Evolutionary conservation across 2,888 invertebrate genomes (phyloP).

Genomic region (Drosophila monieri): DNA sequence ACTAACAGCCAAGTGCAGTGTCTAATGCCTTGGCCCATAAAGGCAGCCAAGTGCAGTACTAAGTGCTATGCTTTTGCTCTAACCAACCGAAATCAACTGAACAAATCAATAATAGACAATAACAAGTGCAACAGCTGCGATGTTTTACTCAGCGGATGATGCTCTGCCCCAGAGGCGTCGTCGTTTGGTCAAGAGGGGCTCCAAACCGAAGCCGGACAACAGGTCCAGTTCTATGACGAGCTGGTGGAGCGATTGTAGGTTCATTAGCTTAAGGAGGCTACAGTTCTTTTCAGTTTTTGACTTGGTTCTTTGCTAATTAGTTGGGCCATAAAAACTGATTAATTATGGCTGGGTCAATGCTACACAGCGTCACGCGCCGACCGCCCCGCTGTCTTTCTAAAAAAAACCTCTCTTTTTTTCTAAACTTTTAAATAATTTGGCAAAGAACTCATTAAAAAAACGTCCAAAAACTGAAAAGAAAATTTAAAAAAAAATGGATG

Average conservation of each 20-base stretch:
- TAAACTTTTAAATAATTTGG: constrained; percentile 61
- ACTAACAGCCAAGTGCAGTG: constrained; percentile 55
- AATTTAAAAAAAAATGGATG: not conserved
- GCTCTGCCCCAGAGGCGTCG: constrained; percentile 55
- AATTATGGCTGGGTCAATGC: constrained; percentile 70
- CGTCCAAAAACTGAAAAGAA: not conserved
- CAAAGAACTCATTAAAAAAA: constrained; percentile 36
- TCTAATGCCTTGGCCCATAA: constrained; percentile 55
- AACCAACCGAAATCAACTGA: constrained; percentile 39
- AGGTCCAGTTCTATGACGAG: constrained; percentile 45
- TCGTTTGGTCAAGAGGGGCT: constrained; percentile 43
- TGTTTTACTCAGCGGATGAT: constrained; percentile 73
- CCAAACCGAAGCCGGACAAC: constrained; percentile 54
- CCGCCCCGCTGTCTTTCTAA: constrained; percentile 20
- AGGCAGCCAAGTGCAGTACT: constrained; percentile 49
- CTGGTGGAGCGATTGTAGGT: constrained; percentile 82
- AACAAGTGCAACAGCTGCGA: constrained; percentile 36
- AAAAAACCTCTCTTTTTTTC: too few relatives aligned
- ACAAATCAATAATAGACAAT: constrained; percentile 48
- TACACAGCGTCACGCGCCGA: constrained; percentile 60
- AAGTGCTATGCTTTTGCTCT: constrained; percentile 42
- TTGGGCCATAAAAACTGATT: constrained; percentile 67
- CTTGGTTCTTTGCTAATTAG: constrained; percentile 50
- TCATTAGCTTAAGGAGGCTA: constrained; percentile 39
- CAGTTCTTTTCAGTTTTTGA: constrained; percentile 14